Base-by-base conservation (phyloP, 2,888 invertebrate species). In the Sminthurides aquaticus region DNA sequence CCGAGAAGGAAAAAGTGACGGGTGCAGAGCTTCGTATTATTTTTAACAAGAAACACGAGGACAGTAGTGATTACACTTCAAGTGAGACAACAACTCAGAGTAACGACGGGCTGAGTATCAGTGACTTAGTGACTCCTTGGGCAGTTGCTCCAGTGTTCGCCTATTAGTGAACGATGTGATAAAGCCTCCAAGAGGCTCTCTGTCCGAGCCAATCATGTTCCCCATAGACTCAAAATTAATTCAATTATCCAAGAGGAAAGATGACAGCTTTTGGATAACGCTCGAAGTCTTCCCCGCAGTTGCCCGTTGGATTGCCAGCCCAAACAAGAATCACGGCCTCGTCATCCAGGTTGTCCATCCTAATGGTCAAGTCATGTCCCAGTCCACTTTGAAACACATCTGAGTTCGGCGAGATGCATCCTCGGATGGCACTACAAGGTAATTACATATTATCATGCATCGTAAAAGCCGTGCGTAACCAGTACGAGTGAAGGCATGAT, bases 201-300 rank as follows among this genome's bases (percentile, higher is more conserved):
- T 65, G 18, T 57, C 63, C 52, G 71, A 72, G 63, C 74, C 90
- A 5, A 85, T 89, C 69, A 83, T 90, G 72, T 82, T 91, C 77
- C 83, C 95, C 62, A 82, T 95, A 69, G 95, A 95, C 80, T 88
- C 90, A 62, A 85, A 85, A 78, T 78, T 84, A 70, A 83, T 91
- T 71, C 81, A 83, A 71, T 76, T 78, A 2, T 82, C 83, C 68
- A 79, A 83, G 65, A 79, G 80, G 71, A 69, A 70, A 49, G 70
- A 75, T 34, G 76, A 77, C 62, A 68, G 76, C 43, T 80, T 80
- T 11, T 84, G 84, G 75, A 82, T 91, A 64, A 87, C 84, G 69
- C 82, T 95, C 73, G 95, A 96, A 80, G 90, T 95, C 26, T 84
- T 89, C 69, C 89, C 90, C 65, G 94, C 96, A 34, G 89, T 91